These are phyloP conservation scores for Ataeniobius toweri DNA, from an alignment of 2,797 vertebrate species.

Conservation along the genomic window DNA sequence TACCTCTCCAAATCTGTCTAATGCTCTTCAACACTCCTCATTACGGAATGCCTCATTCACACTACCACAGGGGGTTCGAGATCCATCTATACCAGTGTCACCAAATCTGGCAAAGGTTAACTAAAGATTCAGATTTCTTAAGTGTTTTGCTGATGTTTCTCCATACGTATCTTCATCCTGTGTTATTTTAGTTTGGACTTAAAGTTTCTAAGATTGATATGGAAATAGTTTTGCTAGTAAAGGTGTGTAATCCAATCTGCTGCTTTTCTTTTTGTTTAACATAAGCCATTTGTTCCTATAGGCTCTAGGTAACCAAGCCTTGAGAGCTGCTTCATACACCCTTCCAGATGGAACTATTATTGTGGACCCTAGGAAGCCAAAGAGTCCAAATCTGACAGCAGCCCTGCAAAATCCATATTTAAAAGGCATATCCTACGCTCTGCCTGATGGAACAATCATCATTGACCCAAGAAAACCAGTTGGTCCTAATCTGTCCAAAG, in stretches of 20 bases:
- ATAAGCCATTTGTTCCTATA: slow-evolving; percentile 38
- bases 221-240: not conserved
- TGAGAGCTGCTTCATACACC: slow-evolving; percentile 73
- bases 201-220: slow-evolving; percentile 5
- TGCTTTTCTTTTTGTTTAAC: slow-evolving; percentile 15
- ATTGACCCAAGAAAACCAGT: slow-evolving; percentile 75
- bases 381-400: slow-evolving; percentile 64
- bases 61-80: slow-evolving; percentile 67
- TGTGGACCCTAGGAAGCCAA: slow-evolving; percentile 76
- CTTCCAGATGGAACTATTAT: slow-evolving; percentile 81
- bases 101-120: slow-evolving; percentile 71
- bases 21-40: slow-evolving; percentile 65
- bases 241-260: not conserved
- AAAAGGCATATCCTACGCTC: slow-evolving; percentile 70
- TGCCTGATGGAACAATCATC: slow-evolving; percentile 79
- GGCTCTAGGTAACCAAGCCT: slow-evolving; percentile 79
- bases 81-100: slow-evolving; percentile 68
- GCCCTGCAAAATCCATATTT: slow-evolving; percentile 78
- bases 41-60: slow-evolving; percentile 60
- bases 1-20: slow-evolving; percentile 70
- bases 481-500: slow-evolving; percentile 67
- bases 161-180: not conserved
- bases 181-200: not conserved
- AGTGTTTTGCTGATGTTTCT: not conserved
- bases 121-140: slow-evolving; percentile 3